phyloP scores from a whole-genome alignment of 2,888 invertebrate species.

The Eupithecia centaureata region DNA sequence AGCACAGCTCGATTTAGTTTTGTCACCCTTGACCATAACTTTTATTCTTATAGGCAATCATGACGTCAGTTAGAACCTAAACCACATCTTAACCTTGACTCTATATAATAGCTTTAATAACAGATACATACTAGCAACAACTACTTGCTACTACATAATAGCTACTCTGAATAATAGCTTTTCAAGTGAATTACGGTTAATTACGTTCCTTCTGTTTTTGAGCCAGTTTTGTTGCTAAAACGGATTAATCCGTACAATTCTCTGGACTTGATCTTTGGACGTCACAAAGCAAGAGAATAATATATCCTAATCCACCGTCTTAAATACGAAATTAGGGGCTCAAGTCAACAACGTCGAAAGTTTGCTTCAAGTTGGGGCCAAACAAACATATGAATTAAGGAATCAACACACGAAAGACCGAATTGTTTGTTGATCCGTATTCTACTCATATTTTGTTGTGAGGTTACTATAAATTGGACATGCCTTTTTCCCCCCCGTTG shows the following conservation, averaged over 20 bases:
- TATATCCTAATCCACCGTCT: constrained; percentile 37
- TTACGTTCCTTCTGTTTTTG: constrained; percentile 19
- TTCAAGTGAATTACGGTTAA: constrained; percentile 8
- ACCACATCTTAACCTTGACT: background rate
- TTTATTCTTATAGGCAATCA: background rate
- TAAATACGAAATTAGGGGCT: constrained; percentile 43
- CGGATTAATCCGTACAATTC: constrained; percentile 30
- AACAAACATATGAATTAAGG: constrained; percentile 47
- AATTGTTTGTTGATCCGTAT: constrained; percentile 48
- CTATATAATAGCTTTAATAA: too few species aligned
- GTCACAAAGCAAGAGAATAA: constrained; percentile 32
- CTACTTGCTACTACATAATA: background rate
- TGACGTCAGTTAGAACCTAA: background rate
- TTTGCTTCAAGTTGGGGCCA: constrained; percentile 33
- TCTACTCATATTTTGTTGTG: constrained; percentile 50
- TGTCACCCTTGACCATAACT: too few species aligned
- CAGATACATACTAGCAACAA: too few species aligned
- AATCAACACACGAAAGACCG: constrained; percentile 48
- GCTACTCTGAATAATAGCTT: constrained; percentile 8
- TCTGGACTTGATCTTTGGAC: constrained; percentile 30
- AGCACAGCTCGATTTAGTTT: too few species aligned
- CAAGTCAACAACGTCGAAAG: constrained; percentile 43
- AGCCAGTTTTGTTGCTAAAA: constrained; percentile 27
- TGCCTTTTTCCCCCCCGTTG: too few species aligned
- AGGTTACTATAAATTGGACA: constrained; percentile 23